Conservation (phyloP, 2,113 vertebrate species). For the Equus quagga region DNA sequence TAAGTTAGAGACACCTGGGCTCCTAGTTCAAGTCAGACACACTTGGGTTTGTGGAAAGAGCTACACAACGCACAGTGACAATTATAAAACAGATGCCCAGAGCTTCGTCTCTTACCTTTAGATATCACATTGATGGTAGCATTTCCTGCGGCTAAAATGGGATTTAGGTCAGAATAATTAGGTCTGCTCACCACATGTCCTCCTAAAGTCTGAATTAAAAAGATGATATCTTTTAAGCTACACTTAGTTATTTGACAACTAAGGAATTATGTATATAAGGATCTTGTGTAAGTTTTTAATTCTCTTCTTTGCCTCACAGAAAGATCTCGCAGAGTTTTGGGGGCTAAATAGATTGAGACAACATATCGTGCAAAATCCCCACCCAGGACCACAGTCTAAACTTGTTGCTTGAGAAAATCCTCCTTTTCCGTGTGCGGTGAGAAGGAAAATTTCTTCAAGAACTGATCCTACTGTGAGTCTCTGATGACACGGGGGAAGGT, state of each 20-base stretch:
- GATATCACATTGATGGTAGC: constrained; percentile 87
- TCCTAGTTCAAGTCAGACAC: background rate
- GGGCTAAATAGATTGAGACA: background rate
- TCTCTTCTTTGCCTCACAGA: background rate
- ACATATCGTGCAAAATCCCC: background rate
- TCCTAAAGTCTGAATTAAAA: constrained; percentile 88
- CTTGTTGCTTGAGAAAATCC: background rate
- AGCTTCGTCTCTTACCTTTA: constrained; percentile 81
- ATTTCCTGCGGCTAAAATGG: constrained; percentile 89
- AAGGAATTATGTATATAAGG: background rate
- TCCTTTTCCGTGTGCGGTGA: background rate
- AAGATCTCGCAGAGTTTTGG: background rate
- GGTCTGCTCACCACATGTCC: constrained; percentile 89
- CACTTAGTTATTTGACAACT: background rate
- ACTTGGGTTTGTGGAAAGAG: background rate
- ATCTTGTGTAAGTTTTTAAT: background rate
- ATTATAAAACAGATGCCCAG: background rate
- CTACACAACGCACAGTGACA: background rate
- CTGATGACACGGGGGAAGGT: fast-evolving
- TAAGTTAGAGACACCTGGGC: background rate
- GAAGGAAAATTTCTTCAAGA: background rate
- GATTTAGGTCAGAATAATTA: constrained; percentile 91
- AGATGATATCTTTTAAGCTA: background rate
- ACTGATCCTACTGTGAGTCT: background rate
- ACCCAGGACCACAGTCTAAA: background rate